A percentile compares a stretch with the other conserved stretches of the same genome.
Conservation (phyloP, 1,140 invertebrate genomes). For the Brachionus rotundiformis region DNA sequence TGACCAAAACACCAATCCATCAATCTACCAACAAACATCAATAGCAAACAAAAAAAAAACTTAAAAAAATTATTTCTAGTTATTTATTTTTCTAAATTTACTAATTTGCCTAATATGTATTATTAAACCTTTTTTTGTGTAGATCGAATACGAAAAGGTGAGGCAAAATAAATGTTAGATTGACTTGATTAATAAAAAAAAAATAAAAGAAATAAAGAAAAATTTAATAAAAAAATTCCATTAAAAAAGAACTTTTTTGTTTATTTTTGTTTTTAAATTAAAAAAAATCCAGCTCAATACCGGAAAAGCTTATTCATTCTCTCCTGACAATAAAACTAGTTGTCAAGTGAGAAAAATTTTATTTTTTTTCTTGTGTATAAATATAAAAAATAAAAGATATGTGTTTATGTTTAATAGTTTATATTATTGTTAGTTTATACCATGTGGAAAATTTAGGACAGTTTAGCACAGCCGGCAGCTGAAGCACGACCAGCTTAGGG, state of each 20-base stretch:
- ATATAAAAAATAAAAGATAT: not conserved
- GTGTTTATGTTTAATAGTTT: not conserved
- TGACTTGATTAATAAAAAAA: not conserved
- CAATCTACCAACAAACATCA: not conserved
- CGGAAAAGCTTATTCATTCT: not conserved
- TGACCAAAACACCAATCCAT: too few relatives aligned
- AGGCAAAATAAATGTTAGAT: slow-evolving; percentile 1
- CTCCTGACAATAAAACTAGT: not conserved
- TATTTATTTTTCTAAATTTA: slow-evolving; percentile 27
- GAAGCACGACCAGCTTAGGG: not conserved
- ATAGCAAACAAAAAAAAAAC: not conserved
- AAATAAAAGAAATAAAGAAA: not conserved
- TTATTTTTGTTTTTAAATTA: not conserved
- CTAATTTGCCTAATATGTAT: not conserved
- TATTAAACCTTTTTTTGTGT: not conserved
- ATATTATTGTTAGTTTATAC: too few relatives aligned
- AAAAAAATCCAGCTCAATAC: not conserved
- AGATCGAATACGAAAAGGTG: not conserved
- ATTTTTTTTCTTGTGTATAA: not conserved
- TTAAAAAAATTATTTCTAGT: not conserved
- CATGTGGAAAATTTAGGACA: slow-evolving; percentile 7
- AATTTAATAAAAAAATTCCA: slow-evolving; percentile 9
- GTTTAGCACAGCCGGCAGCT: not conserved
- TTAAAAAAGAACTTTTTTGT: not conserved
- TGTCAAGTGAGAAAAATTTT: not conserved